These are phyloP conservation scores for Crenuchus spilurus DNA, from an alignment of 2,797 vertebrate species.

Conservation along the genomic window DNA sequence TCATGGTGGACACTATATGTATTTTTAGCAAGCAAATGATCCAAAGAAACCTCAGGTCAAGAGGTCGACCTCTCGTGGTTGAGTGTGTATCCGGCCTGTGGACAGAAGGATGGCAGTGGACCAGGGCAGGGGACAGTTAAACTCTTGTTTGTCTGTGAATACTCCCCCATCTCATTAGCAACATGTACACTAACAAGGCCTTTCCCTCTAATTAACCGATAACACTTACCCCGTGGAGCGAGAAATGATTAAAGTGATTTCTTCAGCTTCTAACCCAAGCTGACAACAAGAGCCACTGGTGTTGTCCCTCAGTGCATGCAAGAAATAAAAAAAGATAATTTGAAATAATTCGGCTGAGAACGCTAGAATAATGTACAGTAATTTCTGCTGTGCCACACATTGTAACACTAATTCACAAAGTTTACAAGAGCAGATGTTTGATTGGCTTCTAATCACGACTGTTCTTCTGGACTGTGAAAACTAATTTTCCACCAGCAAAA, in stretches of 20 bases:
- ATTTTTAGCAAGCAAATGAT: constrained; percentile 1
- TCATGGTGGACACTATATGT: background rate
- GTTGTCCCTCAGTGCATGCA: constrained; percentile 1
- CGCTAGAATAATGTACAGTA: background rate
- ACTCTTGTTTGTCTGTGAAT: constrained; percentile 11
- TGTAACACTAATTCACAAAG: background rate
- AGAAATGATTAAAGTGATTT: constrained; percentile 16
- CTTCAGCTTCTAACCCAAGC: background rate
- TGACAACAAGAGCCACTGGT: constrained; percentile 11
- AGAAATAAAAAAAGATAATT: background rate
- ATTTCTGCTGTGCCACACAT: background rate
- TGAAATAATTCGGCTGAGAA: background rate
- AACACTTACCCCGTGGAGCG: background rate
- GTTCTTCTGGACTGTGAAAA: background rate
- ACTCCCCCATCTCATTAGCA: constrained; percentile 7
- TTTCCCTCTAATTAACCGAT: constrained; percentile 25
- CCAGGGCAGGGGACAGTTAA: constrained; percentile 14
- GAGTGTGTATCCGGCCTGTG: background rate
- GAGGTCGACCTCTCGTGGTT: background rate
- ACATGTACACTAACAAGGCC: background rate
- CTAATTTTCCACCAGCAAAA: background rate
- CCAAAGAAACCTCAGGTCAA: background rate
- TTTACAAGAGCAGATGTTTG: background rate
- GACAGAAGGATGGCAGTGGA: background rate
- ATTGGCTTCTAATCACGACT: background rate